Conservation (phyloP, 2,888 invertebrate species). For the Pristionchus entomophagus region DNA sequence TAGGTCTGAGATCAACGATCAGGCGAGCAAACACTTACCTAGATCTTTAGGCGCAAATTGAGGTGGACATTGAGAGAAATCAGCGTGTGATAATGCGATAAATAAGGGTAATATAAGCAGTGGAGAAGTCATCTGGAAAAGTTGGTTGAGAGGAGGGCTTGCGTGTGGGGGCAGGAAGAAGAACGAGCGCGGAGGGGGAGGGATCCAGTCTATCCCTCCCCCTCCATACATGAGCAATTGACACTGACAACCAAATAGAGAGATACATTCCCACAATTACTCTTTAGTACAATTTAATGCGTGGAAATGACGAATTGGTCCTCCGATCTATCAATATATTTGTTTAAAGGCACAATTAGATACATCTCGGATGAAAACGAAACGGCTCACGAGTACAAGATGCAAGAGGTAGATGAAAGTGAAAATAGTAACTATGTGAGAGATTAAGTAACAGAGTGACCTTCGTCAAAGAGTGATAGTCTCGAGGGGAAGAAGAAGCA, state of each 20-base stretch:
- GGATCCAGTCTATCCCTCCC: neutral
- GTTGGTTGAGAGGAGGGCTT: neutral
- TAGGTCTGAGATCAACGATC: neutral
- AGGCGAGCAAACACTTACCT: neutral
- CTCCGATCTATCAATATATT: no score
- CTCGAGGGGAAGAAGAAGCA: no score
- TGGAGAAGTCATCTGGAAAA: constrained; percentile 15
- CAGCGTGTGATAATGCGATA: neutral
- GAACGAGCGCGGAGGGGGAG: neutral
- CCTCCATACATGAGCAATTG: neutral
- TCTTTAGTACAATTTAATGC: no score
- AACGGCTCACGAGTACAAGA: no score
- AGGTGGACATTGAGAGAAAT: neutral
- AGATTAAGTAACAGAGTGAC: no score
- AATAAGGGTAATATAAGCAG: neutral
- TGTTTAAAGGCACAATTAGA: no score
- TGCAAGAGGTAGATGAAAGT: no score
- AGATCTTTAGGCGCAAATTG: neutral
- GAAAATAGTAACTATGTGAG: no score
- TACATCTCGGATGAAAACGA: no score
- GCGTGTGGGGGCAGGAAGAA: constrained; percentile 9
- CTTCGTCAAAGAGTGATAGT: no score
- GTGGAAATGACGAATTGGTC: no score
- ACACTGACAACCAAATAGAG: neutral
- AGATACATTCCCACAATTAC: no score